A percentile compares a stretch with the other conserved stretches of the same genome.
These are phyloP conservation scores for Drosophila mimetica DNA, from an alignment of 2,888 invertebrate genomes.

Conservation along the genomic window DNA sequence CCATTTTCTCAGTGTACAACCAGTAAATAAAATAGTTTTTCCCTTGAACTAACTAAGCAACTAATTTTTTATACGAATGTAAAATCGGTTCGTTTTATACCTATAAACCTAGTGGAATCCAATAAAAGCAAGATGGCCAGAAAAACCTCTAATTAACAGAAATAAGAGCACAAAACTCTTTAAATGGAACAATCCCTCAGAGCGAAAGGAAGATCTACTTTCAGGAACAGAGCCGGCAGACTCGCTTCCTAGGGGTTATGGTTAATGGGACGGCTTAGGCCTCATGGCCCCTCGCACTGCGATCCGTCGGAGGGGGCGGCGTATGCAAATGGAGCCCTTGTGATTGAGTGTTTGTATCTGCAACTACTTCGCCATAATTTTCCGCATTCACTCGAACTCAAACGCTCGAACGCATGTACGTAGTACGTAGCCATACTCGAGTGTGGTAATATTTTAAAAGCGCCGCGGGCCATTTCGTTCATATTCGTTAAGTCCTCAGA, in stretches of 20 bases:
- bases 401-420: slow-evolving; percentile 24
- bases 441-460: slow-evolving; percentile 71
- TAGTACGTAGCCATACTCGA: slow-evolving; percentile 34
- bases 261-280: slow-evolving; percentile 33
- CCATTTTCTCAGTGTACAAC: too few relatives aligned
- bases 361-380: slow-evolving; percentile 51
- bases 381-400: slow-evolving; percentile 46
- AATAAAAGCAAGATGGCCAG: not conserved
- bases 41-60: not conserved
- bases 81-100: not conserved
- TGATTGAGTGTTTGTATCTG: slow-evolving; percentile 67
- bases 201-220: slow-evolving; percentile 6
- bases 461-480: slow-evolving; percentile 74
- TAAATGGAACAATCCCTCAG: slow-evolving; percentile 10
- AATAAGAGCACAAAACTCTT: slow-evolving; percentile 5
- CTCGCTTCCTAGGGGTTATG: slow-evolving; percentile 18
- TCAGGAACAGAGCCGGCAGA: slow-evolving; percentile 11
- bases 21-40: not conserved
- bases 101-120: not conserved
- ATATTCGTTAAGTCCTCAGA: slow-evolving; percentile 81
- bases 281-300: slow-evolving; percentile 7
- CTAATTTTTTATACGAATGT: not conserved
- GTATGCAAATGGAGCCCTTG: slow-evolving; percentile 45
- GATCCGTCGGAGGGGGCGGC: slow-evolving; percentile 5
- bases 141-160: slow-evolving; percentile 26